Conservation (phyloP, 1,140 invertebrate genomes). For the Pseudoatta argentina region DNA sequence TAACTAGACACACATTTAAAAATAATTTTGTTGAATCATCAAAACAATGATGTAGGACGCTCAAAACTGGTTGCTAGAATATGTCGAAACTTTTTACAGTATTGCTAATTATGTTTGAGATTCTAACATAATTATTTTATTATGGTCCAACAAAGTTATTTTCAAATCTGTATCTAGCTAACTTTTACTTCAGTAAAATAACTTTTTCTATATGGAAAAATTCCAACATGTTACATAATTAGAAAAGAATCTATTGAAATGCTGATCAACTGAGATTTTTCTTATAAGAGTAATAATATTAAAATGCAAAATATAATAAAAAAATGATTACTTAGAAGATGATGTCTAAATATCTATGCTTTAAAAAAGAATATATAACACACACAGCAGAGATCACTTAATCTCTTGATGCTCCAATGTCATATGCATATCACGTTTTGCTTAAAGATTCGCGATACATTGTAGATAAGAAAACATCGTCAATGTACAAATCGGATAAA, state of each 20-base stretch:
- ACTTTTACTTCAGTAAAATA: too few relatives aligned
- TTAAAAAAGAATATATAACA: neutral
- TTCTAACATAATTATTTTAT: too few relatives aligned
- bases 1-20: too few relatives aligned
- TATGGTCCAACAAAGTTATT: too few relatives aligned
- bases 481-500: constrained; percentile 16
- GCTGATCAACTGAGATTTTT: neutral
- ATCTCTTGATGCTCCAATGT: neutral
- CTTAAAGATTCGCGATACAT: neutral
- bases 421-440: neutral
- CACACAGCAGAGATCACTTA: neutral
- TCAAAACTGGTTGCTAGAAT: too few relatives aligned
- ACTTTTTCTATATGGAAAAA: neutral
- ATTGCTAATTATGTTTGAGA: too few relatives aligned
- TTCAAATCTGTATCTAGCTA: too few relatives aligned
- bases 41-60: too few relatives aligned
- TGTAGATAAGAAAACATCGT: constrained; percentile 1
- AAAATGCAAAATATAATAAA: neutral
- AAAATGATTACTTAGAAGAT: neutral
- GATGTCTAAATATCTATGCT: neutral
- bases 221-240: neutral
- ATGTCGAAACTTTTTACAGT: too few relatives aligned
- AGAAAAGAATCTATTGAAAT: neutral
- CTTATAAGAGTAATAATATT: neutral
- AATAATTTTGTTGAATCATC: too few relatives aligned